Evolutionary conservation across 2,888 invertebrate genomes (phyloP).

Genomic region (Lasioglossum calceatum): DNA sequence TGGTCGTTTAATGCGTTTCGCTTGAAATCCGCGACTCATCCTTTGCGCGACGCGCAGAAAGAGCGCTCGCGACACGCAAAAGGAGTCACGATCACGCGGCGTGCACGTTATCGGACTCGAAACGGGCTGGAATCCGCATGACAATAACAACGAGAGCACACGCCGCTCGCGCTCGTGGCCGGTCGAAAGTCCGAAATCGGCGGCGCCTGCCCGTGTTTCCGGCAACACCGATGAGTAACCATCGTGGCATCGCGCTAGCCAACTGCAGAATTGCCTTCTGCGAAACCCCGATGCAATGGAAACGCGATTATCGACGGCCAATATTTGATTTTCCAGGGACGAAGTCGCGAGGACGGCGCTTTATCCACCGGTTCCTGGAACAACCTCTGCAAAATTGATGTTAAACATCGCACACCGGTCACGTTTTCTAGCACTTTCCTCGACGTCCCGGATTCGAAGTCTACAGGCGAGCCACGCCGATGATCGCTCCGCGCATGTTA

Average conservation of each 20-base stretch:
- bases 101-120: slow-evolving; percentile 47
- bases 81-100: slow-evolving; percentile 61
- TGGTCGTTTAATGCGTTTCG: neutral
- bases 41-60: slow-evolving; percentile 14
- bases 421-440: slow-evolving; percentile 7
- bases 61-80: slow-evolving; percentile 7
- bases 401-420: slow-evolving; percentile 10
- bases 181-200: slow-evolving; percentile 50
- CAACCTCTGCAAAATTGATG: slow-evolving; percentile 10
- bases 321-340: slow-evolving; percentile 48
- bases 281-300: slow-evolving; percentile 21
- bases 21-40: neutral
- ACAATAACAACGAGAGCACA: slow-evolving; percentile 41
- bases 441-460: neutral
- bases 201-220: slow-evolving; percentile 23
- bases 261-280: slow-evolving; percentile 38
- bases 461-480: neutral
- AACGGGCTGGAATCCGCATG: slow-evolving; percentile 45
- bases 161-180: slow-evolving; percentile 4
- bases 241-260: neutral
- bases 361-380: slow-evolving; percentile 35
- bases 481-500: neutral
- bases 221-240: slow-evolving; percentile 25
- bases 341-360: slow-evolving; percentile 29
- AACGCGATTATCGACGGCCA: slow-evolving; percentile 42